Percentiles rank a stretch among this genome's conserved stretches.
phyloP scores from a whole-genome alignment of 2,113 vertebrate species.

The Phyllopteryx taeniolatus region DNA sequence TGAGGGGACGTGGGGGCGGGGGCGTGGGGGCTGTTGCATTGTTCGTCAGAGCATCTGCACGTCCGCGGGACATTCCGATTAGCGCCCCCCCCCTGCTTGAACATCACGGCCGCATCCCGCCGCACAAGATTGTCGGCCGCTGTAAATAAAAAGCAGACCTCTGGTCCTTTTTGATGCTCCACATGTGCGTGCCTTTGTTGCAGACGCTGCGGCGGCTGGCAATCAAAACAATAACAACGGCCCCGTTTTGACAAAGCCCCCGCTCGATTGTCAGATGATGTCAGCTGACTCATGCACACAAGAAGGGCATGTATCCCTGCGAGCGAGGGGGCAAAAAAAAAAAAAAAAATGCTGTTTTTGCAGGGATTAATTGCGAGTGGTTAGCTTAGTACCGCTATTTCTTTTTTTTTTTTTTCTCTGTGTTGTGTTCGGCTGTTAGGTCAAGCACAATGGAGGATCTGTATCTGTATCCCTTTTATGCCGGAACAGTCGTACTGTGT shows the following conservation, averaged over 20 bases:
- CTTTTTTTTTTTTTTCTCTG: slow-evolving; percentile 22
- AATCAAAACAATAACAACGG: slow-evolving; percentile 71
- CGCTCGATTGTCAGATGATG: slow-evolving; percentile 68
- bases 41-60: slow-evolving; percentile 7
- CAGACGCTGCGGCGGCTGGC: slow-evolving; percentile 57
- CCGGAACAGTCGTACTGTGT: too few species aligned
- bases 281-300: slow-evolving; percentile 73
- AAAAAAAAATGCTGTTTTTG: slow-evolving; percentile 34
- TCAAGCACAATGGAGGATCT: too few species aligned
- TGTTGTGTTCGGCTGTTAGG: too few species aligned
- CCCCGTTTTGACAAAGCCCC: slow-evolving; percentile 71
- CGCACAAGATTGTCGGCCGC: slow-evolving; percentile 63
- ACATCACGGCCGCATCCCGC: background rate
- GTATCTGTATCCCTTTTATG: too few species aligned
- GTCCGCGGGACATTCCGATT: slow-evolving; percentile 37
- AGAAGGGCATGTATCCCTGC: slow-evolving; percentile 73
- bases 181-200: slow-evolving; percentile 61
- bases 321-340: slow-evolving; percentile 51
- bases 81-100: background rate
- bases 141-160: slow-evolving; percentile 72
- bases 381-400: slow-evolving; percentile 68
- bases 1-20: slow-evolving; percentile 33
- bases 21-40: slow-evolving; percentile 60
- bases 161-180: slow-evolving; percentile 61
- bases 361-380: slow-evolving; percentile 69